Conservation (phyloP, 2,888 invertebrate genomes). For the Tenthredo livida region DNA sequence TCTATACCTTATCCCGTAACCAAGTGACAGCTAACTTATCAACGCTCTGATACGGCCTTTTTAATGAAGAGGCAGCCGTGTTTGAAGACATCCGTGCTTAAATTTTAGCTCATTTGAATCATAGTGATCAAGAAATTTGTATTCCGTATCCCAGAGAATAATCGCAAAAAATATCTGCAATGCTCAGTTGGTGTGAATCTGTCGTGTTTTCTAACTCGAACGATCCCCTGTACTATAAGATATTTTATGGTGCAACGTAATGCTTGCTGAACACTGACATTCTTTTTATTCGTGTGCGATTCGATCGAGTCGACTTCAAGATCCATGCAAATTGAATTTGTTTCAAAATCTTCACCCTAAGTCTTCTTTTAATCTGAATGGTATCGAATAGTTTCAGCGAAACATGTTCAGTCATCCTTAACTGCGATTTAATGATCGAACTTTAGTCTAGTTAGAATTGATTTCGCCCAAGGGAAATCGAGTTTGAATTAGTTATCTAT, state of each 20-base stretch:
- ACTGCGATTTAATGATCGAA: constrained; percentile 17
- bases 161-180: neutral
- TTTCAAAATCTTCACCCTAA: constrained; percentile 79
- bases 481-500: constrained; percentile 32
- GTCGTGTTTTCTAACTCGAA: neutral
- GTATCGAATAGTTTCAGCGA: neutral
- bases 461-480: constrained; percentile 25
- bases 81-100: neutral
- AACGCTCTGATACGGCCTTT: constrained; percentile 4
- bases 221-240: neutral
- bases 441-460: constrained; percentile 19
- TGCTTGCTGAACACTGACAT: neutral
- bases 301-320: neutral
- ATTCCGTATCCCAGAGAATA: neutral
- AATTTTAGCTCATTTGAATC: neutral
- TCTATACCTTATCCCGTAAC: constrained; percentile 17
- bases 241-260: neutral
- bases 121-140: constrained; percentile 9
- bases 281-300: neutral
- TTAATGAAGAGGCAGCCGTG: neutral
- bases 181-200: neutral
- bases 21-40: constrained; percentile 15
- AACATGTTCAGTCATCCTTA: constrained; percentile 6
- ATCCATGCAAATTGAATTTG: constrained; percentile 1
- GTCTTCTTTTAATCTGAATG: neutral